These are phyloP conservation scores for Lepidocyrtoides sp. DNA, from an alignment of 2,888 invertebrate species.

Conservation along the genomic window DNA sequence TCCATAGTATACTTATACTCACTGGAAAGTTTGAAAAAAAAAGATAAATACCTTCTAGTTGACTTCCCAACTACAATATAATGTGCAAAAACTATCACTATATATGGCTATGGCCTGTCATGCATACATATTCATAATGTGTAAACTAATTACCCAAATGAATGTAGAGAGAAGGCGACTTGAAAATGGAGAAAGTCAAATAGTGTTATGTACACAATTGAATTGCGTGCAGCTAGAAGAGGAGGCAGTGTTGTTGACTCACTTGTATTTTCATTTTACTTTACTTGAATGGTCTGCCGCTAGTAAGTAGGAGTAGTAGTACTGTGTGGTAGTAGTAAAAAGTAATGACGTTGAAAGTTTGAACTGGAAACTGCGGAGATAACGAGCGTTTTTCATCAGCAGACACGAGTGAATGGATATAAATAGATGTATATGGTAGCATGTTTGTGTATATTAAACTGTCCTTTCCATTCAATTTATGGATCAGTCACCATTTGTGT, in stretches of 20 bases:
- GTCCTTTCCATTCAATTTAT: not conserved
- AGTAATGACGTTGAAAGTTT: conserved; percentile 28
- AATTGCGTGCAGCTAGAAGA: not conserved
- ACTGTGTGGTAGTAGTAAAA: not conserved
- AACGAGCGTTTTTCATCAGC: conserved; percentile 8
- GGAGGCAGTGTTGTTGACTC: not conserved
- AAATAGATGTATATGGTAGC: not conserved
- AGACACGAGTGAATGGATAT: not conserved
- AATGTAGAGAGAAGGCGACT: conserved; percentile 43
- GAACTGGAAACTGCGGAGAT: not conserved
- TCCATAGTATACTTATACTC: not conserved
- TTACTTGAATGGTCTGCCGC: not conserved
- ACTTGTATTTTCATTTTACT: conserved; percentile 9
- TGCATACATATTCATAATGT: conserved; percentile 69
- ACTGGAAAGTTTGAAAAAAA: conserved; percentile 32
- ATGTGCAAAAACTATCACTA: not conserved
- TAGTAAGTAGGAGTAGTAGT: too few species aligned
- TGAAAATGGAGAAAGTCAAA: conserved; percentile 2
- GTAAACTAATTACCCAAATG: conserved; percentile 73
- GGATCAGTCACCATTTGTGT: conserved; percentile 30
- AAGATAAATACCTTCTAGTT: not conserved
- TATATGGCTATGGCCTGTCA: conserved; percentile 10
- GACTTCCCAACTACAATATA: too few species aligned
- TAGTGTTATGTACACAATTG: conserved; percentile 12
- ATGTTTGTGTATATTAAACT: not conserved